Conservation (phyloP, 2,113 vertebrate species). For the Chaetorhynchus papuensis region DNA sequence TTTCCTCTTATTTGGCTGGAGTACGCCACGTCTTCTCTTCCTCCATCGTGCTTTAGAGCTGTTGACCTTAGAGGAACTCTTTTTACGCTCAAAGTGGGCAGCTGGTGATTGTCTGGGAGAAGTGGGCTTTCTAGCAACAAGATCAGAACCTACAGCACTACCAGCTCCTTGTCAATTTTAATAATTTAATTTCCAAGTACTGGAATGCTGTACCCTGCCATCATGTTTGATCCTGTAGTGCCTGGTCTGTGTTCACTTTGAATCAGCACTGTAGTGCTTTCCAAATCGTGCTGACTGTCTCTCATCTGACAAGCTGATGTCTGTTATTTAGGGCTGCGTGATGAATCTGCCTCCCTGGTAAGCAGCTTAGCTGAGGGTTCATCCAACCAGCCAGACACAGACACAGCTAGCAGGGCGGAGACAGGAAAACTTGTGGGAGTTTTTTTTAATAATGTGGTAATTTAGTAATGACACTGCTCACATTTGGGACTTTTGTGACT, state of each 20-base stretch:
- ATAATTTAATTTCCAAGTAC: background rate
- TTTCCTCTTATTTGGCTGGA: background rate
- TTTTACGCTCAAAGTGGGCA: background rate
- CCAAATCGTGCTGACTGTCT: background rate
- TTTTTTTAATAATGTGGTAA: background rate
- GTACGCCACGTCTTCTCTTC: accelerated
- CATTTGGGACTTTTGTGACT: background rate
- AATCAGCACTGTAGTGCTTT: background rate
- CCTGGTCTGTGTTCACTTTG: background rate
- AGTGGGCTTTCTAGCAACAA: background rate
- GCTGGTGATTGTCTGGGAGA: background rate
- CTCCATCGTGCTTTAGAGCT: background rate
- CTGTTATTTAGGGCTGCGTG: background rate
- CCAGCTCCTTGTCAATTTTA: background rate
- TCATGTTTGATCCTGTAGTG: background rate
- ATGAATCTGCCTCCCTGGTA: background rate
- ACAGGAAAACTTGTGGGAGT: background rate
- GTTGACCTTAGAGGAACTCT: background rate
- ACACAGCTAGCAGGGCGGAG: background rate
- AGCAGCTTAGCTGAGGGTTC: background rate
- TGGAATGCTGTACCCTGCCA: background rate
- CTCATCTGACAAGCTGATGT: background rate
- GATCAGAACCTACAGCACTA: background rate
- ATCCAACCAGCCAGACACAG: background rate
- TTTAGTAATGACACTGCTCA: background rate